Evolutionary conservation across 2,113 vertebrate genomes (phyloP).

Genomic region (Pseudorasbora parva): DNA sequence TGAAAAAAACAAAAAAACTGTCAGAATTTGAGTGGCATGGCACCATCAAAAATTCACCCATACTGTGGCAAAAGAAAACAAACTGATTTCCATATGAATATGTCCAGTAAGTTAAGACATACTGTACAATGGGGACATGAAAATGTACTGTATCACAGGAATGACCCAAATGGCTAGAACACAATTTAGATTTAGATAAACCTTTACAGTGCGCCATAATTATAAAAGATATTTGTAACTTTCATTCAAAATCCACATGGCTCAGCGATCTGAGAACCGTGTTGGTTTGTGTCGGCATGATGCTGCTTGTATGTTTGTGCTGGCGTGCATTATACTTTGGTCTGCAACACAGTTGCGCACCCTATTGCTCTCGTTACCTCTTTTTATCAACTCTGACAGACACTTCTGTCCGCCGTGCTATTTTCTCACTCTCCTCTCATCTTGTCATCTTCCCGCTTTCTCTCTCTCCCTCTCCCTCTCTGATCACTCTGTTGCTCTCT

Average conservation of each 20-base stretch:
- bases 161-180: background rate
- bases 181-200: background rate
- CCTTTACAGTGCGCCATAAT: background rate
- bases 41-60: background rate
- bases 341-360: background rate
- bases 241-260: background rate
- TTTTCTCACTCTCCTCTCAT: constrained; percentile 51
- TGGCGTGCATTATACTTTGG: constrained; percentile 3
- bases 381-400: constrained; percentile 60
- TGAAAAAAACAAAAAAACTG: background rate
- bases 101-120: background rate
- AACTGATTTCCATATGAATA: background rate
- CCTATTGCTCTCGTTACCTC: constrained; percentile 2
- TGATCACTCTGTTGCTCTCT: constrained; percentile 42
- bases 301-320: constrained; percentile 13
- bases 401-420: constrained; percentile 50
- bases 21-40: background rate
- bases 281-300: background rate
- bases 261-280: background rate
- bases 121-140: background rate
- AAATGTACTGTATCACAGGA: background rate
- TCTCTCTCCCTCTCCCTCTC: constrained; percentile 14
- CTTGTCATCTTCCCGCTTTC: constrained; percentile 1
- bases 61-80: no score
- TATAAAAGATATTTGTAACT: background rate